phyloP scores from a whole-genome alignment of 2,888 invertebrate genomes.

The Anticlea derivata region DNA sequence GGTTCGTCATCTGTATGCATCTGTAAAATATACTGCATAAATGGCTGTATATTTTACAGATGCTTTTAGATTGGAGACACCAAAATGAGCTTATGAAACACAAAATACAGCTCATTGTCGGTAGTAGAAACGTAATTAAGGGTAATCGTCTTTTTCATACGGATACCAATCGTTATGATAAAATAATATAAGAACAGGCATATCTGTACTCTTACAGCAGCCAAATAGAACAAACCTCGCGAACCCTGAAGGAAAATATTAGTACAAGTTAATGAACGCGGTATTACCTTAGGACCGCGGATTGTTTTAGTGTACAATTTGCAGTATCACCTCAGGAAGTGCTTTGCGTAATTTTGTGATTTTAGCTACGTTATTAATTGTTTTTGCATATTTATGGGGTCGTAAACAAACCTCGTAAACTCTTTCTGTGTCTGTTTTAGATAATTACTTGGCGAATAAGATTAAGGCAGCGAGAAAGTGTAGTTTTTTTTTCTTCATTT shows the following conservation, averaged over 20 bases:
- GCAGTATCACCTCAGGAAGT: conserved; percentile 28
- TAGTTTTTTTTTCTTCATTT: neutral
- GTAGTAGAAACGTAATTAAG: too few species aligned
- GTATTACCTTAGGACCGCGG: conserved; percentile 43
- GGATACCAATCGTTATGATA: too few species aligned
- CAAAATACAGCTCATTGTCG: too few species aligned
- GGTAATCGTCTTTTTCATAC: too few species aligned
- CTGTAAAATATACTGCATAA: too few species aligned
- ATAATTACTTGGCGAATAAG: conserved; percentile 14
- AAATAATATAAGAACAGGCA: too few species aligned
- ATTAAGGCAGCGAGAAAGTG: neutral
- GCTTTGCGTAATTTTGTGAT: conserved; percentile 25
- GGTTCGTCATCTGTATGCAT: too few species aligned
- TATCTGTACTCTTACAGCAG: too few species aligned
- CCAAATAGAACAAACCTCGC: conserved; percentile 56
- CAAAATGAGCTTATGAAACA: too few species aligned
- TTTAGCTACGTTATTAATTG: conserved; percentile 34
- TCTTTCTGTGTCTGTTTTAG: conserved; percentile 8
- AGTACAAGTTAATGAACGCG: conserved; percentile 48
- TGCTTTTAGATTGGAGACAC: too few species aligned
- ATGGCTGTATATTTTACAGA: too few species aligned
- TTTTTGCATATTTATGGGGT: conserved; percentile 23
- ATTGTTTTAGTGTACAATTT: conserved; percentile 39
- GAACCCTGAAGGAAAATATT: conserved; percentile 48
- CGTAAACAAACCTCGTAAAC: conserved; percentile 19